Evolutionary conservation across 2,888 invertebrate genomes (phyloP), one percentile per base, ranked within the genome.

Genomic region (Rhingia rostrata): DNA sequence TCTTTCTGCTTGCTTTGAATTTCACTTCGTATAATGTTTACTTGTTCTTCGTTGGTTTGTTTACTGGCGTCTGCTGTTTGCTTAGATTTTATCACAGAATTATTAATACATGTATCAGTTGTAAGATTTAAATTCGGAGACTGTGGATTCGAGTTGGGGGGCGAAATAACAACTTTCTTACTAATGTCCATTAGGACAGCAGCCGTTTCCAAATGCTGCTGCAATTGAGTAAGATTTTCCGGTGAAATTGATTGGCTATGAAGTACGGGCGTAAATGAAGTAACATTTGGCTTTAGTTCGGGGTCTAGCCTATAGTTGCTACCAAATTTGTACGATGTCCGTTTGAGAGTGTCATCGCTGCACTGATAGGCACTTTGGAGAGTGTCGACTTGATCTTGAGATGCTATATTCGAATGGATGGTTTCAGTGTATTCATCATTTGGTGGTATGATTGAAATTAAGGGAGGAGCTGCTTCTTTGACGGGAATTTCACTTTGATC

Each of bases 121-220:
- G 86, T 86, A 86, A 88, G 86, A 67, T 84, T 84, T 56, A 89
- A 84, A 88, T 88, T 88, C 86, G 90, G 90, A 87, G 90, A 90
- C 89, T 90, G 89, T 75, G 90, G 91, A 88, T 91, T 91, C 74
- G 92, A 91, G 86, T 89, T 90, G 79, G 92, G 91, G 60, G 92
- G 91, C 77, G 92, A 91, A 83, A 91, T 90, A 60, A 92, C 89
- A 56, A 90, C 90, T 88, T 91, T 91, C 88, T 91, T 91, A 88
- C 92, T 91, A 83, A 92, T 92, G 86, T 92, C 91, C 91, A 92
- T 92, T 72, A 92, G 87, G 61, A 92, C 92, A 58, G 91, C 91
- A 66, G 92, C 91, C 73, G 92, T 92, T 89, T 92, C 92, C 66
- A 91, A 87, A 86, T 91, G 91, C 81, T 91, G 92, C 85, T 91